Percentiles rank a stretch among this genome's conserved stretches.
Evolutionary conservation across 2,113 vertebrate genomes (phyloP).

Genomic region (Urocitellus parryii): DNA sequence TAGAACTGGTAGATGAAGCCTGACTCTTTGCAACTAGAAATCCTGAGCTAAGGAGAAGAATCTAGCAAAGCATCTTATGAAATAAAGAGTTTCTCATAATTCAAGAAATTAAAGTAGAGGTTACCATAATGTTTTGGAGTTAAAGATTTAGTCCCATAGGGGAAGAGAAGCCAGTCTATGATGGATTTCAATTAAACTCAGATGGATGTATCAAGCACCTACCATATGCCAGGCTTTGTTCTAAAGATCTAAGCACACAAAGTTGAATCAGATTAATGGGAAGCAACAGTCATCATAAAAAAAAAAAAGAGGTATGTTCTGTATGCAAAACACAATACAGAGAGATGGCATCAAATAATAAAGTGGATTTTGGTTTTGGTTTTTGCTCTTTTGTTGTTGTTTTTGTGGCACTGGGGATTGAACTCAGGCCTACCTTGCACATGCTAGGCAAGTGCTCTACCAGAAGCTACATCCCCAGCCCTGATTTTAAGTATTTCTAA

Average conservation of each 20-base stretch:
- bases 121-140: background rate
- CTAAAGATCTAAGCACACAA: background rate
- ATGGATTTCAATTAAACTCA: background rate
- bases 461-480: too few relatives aligned
- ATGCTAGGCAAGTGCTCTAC: too few relatives aligned
- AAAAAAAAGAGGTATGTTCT: background rate
- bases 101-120: slow-evolving; percentile 8
- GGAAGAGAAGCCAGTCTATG: slow-evolving; percentile 7
- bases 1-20: background rate
- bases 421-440: too few relatives aligned
- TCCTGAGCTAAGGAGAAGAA: background rate
- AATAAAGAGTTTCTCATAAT: background rate
- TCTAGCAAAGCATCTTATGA: background rate
- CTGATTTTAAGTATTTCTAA: background rate
- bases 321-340: background rate
- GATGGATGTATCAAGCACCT: background rate
- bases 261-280: background rate
- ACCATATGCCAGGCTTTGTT: background rate
- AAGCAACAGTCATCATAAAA: background rate
- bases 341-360: background rate
- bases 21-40: slow-evolving; percentile 9
- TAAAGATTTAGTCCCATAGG: background rate
- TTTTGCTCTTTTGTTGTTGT: too few relatives aligned
- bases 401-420: background rate
- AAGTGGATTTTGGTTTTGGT: background rate